Evolutionary conservation across 2,113 vertebrate genomes (phyloP), one percentile per base, ranked within the genome.

Genomic region (Saguinus imperator): DNA sequence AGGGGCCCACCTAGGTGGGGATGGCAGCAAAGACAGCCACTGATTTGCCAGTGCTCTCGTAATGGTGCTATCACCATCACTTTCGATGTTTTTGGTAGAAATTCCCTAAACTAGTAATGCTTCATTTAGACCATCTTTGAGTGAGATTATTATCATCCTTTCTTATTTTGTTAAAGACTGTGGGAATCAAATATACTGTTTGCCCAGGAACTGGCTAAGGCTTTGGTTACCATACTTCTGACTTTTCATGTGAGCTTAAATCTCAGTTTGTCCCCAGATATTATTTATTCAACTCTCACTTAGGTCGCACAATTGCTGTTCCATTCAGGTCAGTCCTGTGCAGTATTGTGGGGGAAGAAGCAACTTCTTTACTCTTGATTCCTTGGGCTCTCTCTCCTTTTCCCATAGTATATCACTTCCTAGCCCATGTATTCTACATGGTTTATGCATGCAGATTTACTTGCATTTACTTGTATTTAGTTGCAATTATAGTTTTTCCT

Each of bases 101-200:
- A 35, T 29, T 6, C 32, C 75, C 45, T 68, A 55, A 89, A 37
- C 40, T 88, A 52, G 21, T 50, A 11, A 43, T 75, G 8, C 10
- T 93, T 90, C 29, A 64, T 75, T 58, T 82, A 72, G 48, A 61
- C 18, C 20, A 48, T 43, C 85, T 91, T 87, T 27, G 11, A 3
- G 10, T 23, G 3, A 45, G 4, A 18, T 83, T 76, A 11, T 94
- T 87, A 58, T 43, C 81, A 40, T 89, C 88, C 32, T 96, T 35
- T 88, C 72, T 68, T 52, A 76, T 77, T 93, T 95, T 93, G 17
- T 58, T 91, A 48, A 91, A 52, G 50, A 93, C 37, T 73, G 6
- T 68, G 35, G 25, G 29, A 95, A 58, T 52, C 23, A 79, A 79
- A 89, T 8, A 64, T 81, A 92, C 90, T 61, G 48, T 16, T 83